phyloP scores from a whole-genome alignment of 2,113 vertebrate genomes.

The Calonectris borealis region DNA sequence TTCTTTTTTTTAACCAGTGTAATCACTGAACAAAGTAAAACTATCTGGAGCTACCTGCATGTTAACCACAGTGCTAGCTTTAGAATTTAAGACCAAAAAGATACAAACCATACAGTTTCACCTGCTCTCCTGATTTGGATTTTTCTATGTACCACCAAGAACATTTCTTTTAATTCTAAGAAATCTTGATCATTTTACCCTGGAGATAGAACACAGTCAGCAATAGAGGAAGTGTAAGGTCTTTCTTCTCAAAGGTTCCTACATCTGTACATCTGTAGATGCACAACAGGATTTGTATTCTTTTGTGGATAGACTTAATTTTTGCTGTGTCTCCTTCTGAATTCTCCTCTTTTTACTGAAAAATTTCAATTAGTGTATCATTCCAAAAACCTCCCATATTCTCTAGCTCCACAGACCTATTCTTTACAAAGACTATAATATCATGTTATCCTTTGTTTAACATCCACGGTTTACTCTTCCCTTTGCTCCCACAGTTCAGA shows the following conservation, averaged over 20 bases:
- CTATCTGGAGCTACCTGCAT: not conserved
- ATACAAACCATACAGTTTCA: not conserved
- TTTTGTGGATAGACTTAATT: not conserved
- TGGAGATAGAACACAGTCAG: not conserved
- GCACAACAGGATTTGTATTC: accelerated
- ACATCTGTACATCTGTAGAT: not conserved
- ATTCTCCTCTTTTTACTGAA: not conserved
- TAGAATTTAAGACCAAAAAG: not conserved
- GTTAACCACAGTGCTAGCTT: not conserved
- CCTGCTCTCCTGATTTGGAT: not conserved
- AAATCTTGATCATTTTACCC: not conserved
- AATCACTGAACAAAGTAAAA: not conserved
- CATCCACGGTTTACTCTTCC: not conserved
- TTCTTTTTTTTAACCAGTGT: not conserved
- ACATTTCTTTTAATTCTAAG: not conserved
- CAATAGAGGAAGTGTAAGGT: not conserved
- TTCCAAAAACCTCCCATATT: not conserved
- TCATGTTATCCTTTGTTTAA: not conserved
- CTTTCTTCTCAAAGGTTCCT: not conserved
- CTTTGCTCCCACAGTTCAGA: not conserved
- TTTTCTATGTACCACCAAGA: not conserved
- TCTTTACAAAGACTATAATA: not conserved
- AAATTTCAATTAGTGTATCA: not conserved
- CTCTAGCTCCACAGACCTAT: not conserved
- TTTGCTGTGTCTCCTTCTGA: not conserved